Conservation (phyloP, 2,797 vertebrate genomes). For the Epinephelus awoara region DNA sequence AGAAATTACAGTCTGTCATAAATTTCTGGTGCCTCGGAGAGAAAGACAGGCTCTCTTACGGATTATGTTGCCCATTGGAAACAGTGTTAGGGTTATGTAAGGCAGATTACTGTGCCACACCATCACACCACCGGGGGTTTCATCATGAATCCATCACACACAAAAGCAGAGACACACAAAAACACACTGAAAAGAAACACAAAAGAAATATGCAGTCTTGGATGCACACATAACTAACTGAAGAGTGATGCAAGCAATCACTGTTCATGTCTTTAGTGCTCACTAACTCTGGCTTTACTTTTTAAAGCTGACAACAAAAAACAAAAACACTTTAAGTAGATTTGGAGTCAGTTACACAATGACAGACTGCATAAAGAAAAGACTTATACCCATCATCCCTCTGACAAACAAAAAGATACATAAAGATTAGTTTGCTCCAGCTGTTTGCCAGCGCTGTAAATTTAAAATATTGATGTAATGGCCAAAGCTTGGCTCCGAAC, state of each 20-base stretch:
- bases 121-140: constrained; percentile 49
- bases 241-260: constrained; percentile 5
- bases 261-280: background rate
- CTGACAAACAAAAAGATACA: constrained; percentile 5
- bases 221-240: constrained; percentile 1
- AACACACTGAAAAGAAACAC: background rate
- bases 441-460: constrained; percentile 19
- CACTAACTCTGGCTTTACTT: background rate
- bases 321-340: background rate
- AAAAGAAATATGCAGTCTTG: background rate
- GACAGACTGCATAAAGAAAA: background rate
- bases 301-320: background rate
- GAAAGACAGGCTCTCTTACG: constrained; percentile 38
- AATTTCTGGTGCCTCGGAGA: constrained; percentile 37
- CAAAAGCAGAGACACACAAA: constrained; percentile 4
- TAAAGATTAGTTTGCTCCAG: constrained; percentile 9
- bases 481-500: constrained; percentile 8
- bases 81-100: constrained; percentile 70
- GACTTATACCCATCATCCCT: background rate
- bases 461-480: constrained; percentile 46
- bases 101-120: constrained; percentile 64
- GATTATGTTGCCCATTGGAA: constrained; percentile 67
- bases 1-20: constrained; percentile 22
- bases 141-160: constrained; percentile 39
- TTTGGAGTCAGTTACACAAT: constrained; percentile 5